A percentile compares a stretch with the other conserved stretches of the same genome.
These are phyloP conservation scores for Aphidius colemani DNA, from an alignment of 2,888 invertebrate genomes.

Conservation along the genomic window DNA sequence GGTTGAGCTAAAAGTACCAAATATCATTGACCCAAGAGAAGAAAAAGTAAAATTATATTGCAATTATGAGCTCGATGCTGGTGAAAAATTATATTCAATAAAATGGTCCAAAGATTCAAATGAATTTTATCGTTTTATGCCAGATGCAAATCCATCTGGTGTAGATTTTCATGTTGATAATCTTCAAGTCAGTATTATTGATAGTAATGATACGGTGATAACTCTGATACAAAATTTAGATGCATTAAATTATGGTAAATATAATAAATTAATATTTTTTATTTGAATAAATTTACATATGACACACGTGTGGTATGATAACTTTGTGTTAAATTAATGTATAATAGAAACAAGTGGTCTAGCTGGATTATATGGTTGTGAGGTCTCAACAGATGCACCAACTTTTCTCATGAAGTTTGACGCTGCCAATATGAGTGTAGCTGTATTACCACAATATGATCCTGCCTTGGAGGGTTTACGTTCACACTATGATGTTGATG, in stretches of 20 bases:
- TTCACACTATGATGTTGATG: constrained; percentile 52
- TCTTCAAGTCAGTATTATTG: constrained; percentile 45
- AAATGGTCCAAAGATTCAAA: constrained; percentile 54
- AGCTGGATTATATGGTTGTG: constrained; percentile 52
- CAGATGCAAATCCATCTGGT: constrained; percentile 38
- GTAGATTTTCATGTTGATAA: constrained; percentile 41
- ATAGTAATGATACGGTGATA: constrained; percentile 49
- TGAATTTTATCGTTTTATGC: constrained; percentile 53
- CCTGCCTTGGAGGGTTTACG: constrained; percentile 51
- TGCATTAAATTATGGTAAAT: background rate
- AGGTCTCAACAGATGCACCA: constrained; percentile 52
- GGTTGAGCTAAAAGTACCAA: constrained; percentile 47
- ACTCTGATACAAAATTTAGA: constrained; percentile 27
- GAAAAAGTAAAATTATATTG: constrained; percentile 47
- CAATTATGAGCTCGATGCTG: constrained; percentile 49
- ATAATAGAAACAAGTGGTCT: constrained; percentile 35
- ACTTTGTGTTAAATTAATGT: background rate
- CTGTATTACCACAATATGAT: constrained; percentile 46
- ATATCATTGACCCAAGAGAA: constrained; percentile 50
- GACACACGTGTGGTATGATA: background rate
- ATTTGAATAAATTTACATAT: background rate
- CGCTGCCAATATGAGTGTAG: constrained; percentile 53
- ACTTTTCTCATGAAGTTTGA: constrained; percentile 49
- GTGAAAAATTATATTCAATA: constrained; percentile 52
- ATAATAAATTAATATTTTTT: background rate